A percentile compares a stretch with the other conserved stretches of the same genome.
Conservation (phyloP, 2,797 vertebrate genomes). For the Amblyopsis hoosieri region DNA sequence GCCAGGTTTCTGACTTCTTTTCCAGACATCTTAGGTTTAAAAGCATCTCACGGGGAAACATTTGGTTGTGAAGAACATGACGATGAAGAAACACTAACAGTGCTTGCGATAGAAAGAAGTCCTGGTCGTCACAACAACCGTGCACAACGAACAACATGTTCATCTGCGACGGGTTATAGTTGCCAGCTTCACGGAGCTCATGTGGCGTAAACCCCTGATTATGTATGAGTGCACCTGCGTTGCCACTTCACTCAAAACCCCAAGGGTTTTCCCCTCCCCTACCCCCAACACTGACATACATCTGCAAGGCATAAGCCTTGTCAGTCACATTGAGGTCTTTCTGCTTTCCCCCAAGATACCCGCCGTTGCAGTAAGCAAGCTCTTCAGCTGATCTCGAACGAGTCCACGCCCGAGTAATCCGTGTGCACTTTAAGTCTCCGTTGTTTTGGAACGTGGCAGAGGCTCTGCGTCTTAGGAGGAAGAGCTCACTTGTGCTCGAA, state of each 20-base stretch:
- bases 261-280: conserved; percentile 47
- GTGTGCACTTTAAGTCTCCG: no score
- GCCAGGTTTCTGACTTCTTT: conserved; percentile 53
- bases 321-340: no score
- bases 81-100: conserved; percentile 38
- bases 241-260: conserved; percentile 44
- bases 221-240: conserved; percentile 56
- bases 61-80: conserved; percentile 22
- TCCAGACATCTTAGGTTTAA: conserved; percentile 59
- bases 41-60: conserved; percentile 46
- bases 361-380: no score
- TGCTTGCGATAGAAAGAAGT: conserved; percentile 42
- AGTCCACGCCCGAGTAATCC: no score
- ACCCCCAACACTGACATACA: conserved; percentile 47
- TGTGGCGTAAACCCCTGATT: conserved; percentile 21
- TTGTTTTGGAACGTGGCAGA: no score
- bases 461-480: no score
- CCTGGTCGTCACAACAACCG: conserved; percentile 12
- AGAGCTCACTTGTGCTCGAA: no score
- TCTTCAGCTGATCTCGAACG: no score
- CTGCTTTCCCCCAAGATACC: no score
- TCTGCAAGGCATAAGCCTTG: conserved; percentile 24
- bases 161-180: conserved; percentile 25
- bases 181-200: conserved; percentile 25
- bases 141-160: conserved; percentile 26